Conservation (phyloP, 2,797 vertebrate species). For the Nannoperca australis region DNA sequence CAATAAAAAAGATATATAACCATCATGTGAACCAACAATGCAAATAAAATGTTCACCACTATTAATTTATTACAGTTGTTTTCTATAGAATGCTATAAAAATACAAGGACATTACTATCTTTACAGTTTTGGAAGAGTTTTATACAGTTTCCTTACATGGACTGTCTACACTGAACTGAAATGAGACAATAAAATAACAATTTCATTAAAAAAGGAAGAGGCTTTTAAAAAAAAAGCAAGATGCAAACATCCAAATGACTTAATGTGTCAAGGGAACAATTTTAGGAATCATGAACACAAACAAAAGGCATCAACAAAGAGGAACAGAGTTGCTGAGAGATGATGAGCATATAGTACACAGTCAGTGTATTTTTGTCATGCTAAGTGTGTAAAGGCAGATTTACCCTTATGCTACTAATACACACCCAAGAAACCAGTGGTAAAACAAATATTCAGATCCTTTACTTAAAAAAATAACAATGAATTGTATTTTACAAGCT, state of each 20-base stretch:
- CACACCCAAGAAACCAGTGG: not conserved
- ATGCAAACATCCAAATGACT: not conserved
- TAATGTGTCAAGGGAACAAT: not conserved
- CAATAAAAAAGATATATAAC: not conserved
- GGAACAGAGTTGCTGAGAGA: not conserved
- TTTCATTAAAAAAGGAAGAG: conserved; percentile 7
- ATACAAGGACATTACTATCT: not conserved
- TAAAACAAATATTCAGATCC: not conserved
- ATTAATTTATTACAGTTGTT: no score
- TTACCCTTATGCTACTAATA: not conserved
- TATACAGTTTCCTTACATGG: not conserved
- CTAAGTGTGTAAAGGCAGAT: not conserved
- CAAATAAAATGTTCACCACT: not conserved
- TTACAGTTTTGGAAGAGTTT: not conserved
- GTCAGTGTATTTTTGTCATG: not conserved
- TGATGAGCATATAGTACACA: not conserved
- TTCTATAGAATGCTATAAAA: not conserved
- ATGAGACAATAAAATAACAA: not conserved
- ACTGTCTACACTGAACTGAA: not conserved
- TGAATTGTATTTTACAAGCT: not conserved
- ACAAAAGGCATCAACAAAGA: not conserved
- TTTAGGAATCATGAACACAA: not conserved
- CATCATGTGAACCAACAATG: not conserved
- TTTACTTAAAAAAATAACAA: not conserved
- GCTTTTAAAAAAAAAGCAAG: not conserved